Conservation (phyloP, 2,888 invertebrate genomes). For the Monoplex corrugatus region DNA sequence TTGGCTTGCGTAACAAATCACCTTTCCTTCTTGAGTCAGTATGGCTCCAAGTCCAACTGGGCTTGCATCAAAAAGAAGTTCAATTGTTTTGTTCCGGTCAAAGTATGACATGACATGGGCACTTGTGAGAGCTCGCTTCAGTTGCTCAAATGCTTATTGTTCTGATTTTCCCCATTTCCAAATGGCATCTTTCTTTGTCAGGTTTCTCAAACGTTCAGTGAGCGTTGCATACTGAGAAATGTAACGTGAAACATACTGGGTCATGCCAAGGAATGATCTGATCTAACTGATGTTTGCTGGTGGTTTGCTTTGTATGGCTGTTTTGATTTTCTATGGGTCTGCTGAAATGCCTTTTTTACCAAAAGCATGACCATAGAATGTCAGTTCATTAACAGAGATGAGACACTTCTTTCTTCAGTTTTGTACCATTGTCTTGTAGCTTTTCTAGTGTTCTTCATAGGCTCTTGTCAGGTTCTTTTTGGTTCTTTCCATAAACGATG, state of each 20-base stretch:
- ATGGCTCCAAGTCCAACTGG: too few relatives aligned
- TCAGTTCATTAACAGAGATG: background rate
- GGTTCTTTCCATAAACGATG: constrained; percentile 71
- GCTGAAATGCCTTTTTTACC: background rate
- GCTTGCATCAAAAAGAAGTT: constrained; percentile 26
- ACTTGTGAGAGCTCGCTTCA: too few relatives aligned
- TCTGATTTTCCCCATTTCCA: constrained; percentile 56
- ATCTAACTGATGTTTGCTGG: too few relatives aligned
- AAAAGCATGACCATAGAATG: background rate
- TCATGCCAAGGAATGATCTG: too few relatives aligned
- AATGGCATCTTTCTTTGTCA: constrained; percentile 42
- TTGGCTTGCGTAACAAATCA: constrained; percentile 50
- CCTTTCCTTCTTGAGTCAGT: constrained; percentile 55
- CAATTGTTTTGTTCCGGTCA: too few relatives aligned
- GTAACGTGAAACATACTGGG: too few relatives aligned
- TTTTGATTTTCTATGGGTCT: constrained; percentile 7
- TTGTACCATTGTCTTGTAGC: background rate
- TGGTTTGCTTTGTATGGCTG: background rate
- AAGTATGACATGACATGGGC: constrained; percentile 58
- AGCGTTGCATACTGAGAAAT: background rate
- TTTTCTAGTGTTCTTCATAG: background rate
- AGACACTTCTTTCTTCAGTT: background rate
- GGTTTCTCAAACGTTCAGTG: too few relatives aligned
- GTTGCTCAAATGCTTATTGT: constrained; percentile 56
- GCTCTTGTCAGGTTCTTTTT: constrained; percentile 63